A percentile compares a stretch with the other conserved stretches of the same genome.
Evolutionary conservation across 2,797 vertebrate genomes (phyloP).

Genomic region (Pseudocheirus occidentalis): DNA sequence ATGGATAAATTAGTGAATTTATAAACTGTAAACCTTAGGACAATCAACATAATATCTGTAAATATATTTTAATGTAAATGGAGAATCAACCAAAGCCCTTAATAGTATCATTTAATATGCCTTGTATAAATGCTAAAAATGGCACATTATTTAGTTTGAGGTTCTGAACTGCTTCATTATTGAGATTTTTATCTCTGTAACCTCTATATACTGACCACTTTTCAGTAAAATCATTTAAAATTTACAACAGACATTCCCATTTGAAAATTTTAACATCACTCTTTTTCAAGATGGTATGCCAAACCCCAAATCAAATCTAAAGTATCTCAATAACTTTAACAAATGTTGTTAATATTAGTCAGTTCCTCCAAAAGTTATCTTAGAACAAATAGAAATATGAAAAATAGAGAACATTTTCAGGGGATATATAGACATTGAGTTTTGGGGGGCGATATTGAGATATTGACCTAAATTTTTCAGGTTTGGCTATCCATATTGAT

Average conservation of each 20-base stretch:
- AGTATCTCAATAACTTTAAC: background rate
- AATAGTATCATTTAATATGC: background rate
- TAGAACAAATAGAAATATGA: background rate
- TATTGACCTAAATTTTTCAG: background rate
- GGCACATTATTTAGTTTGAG: background rate
- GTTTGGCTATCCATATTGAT: background rate
- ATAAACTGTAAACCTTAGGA: background rate
- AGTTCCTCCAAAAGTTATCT: constrained; percentile 17
- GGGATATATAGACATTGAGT: background rate
- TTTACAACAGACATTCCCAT: background rate
- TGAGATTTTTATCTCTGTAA: background rate
- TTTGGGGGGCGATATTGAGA: background rate
- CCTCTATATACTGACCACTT: background rate
- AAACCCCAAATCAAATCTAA: constrained; percentile 9
- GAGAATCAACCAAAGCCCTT: background rate
- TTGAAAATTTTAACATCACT: background rate
- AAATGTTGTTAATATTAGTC: background rate
- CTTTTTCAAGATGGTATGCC: constrained; percentile 8
- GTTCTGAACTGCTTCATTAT: background rate
- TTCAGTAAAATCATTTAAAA: constrained; percentile 14
- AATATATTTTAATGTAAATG: background rate
- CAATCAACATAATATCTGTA: background rate
- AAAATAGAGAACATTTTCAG: background rate
- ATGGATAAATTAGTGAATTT: background rate
- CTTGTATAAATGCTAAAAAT: accelerated